Conservation (phyloP, 2,113 vertebrate species). For the Ceyx margarethae region DNA sequence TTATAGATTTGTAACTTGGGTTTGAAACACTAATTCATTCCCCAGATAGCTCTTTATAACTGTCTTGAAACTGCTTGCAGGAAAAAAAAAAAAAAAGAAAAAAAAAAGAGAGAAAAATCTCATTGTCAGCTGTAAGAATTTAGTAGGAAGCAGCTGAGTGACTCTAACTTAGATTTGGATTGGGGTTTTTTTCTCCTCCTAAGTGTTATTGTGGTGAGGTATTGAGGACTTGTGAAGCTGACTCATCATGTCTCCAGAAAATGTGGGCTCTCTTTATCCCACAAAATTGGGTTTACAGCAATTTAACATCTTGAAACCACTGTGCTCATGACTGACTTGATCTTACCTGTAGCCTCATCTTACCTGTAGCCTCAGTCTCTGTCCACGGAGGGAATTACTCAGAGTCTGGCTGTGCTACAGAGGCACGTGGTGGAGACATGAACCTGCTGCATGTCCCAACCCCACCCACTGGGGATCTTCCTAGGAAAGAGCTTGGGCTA, state of each 20-base stretch:
- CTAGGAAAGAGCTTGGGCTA: neutral
- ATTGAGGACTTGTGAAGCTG: neutral
- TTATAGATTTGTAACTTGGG: constrained; percentile 60
- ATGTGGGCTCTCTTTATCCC: neutral
- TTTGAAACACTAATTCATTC: constrained; percentile 58
- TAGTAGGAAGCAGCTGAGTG: constrained; percentile 24
- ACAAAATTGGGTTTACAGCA: neutral
- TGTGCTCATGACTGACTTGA: neutral
- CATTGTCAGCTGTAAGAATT: neutral
- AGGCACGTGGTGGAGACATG: neutral
- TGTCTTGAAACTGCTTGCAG: constrained; percentile 2
- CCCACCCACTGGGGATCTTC: neutral
- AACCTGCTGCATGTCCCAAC: fast-evolving
- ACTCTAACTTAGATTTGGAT: neutral
- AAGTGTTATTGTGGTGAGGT: neutral
- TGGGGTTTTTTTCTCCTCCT: neutral
- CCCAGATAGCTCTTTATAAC: constrained; percentile 24
- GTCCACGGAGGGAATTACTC: fast-evolving
- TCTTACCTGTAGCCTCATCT: neutral
- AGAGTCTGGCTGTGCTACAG: neutral
- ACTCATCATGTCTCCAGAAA: neutral
- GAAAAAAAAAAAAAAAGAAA: neutral
- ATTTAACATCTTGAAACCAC: neutral
- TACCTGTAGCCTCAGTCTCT: neutral
- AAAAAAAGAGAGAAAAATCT: neutral